Conservation (phyloP, 1,140 invertebrate species). For the Calephelis virginiensis region DNA sequence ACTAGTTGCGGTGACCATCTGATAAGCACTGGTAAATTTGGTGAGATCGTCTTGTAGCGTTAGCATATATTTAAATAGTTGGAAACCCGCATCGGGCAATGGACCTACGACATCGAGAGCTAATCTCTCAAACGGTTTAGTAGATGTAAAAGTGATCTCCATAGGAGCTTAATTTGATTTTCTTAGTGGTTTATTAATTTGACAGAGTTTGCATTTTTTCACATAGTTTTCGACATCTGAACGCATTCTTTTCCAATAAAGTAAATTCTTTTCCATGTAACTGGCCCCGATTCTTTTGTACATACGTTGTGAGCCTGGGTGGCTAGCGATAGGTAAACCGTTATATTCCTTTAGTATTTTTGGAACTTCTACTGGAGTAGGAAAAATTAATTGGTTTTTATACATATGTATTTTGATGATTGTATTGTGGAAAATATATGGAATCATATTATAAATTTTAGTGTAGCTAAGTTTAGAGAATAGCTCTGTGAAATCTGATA, state of each 20-base stretch:
- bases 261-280: too few relatives aligned
- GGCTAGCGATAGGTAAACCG: neutral
- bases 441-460: neutral
- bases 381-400: constrained; percentile 23
- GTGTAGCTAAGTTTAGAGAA: too few relatives aligned
- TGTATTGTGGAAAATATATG: constrained; percentile 17
- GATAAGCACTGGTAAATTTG: constrained; percentile 33
- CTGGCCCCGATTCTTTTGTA: too few relatives aligned
- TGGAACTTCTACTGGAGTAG: constrained; percentile 18
- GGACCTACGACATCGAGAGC: neutral
- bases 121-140: constrained; percentile 38
- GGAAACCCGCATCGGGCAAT: too few relatives aligned
- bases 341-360: constrained; percentile 20
- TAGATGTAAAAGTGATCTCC: constrained; percentile 36
- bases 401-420: constrained; percentile 17
- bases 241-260: too few relatives aligned
- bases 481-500: too few relatives aligned
- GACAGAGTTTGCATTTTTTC: too few relatives aligned
- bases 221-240: too few relatives aligned
- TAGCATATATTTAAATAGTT: too few relatives aligned
- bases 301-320: neutral
- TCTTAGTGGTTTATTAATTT: too few relatives aligned
- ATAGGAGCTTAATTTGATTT: constrained; percentile 6
- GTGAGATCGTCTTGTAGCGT: too few relatives aligned
- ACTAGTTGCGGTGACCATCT: constrained; percentile 37